A percentile compares a stretch with the other conserved stretches of the same genome.
These are phyloP conservation scores for Cylloceria caligata DNA, from an alignment of 2,888 invertebrate genomes.

Conservation along the genomic window DNA sequence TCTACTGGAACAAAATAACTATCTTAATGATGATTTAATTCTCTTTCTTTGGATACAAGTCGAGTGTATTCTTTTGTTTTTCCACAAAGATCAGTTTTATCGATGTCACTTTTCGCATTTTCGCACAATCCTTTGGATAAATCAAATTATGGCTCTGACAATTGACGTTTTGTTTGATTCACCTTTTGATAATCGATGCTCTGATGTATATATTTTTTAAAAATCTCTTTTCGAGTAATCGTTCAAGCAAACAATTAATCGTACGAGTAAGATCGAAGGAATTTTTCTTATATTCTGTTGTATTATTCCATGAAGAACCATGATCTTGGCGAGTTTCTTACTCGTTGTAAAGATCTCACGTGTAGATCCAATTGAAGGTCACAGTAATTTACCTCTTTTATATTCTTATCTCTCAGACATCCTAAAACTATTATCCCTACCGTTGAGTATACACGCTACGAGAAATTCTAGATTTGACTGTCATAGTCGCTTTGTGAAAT, in stretches of 20 bases:
- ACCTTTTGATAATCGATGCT: neutral
- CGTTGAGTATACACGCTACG: slow-evolving; percentile 8
- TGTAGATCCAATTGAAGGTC: slow-evolving; percentile 67
- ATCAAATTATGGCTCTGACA: too few relatives aligned
- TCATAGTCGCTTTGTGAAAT: slow-evolving; percentile 43
- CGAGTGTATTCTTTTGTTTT: too few relatives aligned
- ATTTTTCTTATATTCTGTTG: slow-evolving; percentile 5
- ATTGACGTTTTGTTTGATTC: too few relatives aligned
- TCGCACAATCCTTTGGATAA: too few relatives aligned
- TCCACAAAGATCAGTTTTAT: too few relatives aligned
- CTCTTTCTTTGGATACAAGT: too few relatives aligned
- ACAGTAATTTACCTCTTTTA: slow-evolving; percentile 72
- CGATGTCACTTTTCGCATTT: too few relatives aligned
- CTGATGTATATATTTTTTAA: neutral
- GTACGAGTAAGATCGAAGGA: neutral
- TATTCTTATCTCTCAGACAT: slow-evolving; percentile 69
- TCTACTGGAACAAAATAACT: too few relatives aligned
- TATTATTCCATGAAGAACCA: neutral
- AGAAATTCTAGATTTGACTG: slow-evolving; percentile 33
- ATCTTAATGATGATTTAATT: too few relatives aligned
- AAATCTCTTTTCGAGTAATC: neutral
- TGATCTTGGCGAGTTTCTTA: slow-evolving; percentile 6
- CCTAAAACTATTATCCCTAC: slow-evolving; percentile 72
- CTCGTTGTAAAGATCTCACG: slow-evolving; percentile 4
- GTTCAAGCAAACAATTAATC: slow-evolving; percentile 30